Evolutionary conservation across 2,888 invertebrate species (phyloP), one percentile per base, ranked within the genome.

Genomic region (Drosophila stalkeri): DNA sequence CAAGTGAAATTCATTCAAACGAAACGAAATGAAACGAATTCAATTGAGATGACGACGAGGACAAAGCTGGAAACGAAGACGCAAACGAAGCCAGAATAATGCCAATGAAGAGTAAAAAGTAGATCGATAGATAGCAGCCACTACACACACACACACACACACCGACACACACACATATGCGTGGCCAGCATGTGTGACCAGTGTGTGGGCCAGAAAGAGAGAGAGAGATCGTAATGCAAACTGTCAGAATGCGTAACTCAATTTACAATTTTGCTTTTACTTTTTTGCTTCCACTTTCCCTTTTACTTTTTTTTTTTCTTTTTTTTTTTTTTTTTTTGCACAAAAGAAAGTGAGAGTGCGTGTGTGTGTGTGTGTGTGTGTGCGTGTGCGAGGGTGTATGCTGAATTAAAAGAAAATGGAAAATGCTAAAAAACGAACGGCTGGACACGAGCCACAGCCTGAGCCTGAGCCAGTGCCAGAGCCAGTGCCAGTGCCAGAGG

Each of bases 211-310:
- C 20, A n/a, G 60, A 67, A 55, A 41, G 59, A 61, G 79, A 43
- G 73, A 60, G 61, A 64, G 74, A 91, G 89, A 88, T 83, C 90
- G 90, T 90, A 89, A 91, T 90, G 89, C 90, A 90, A 90, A 89
- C 90, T 91, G 90, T 91, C 90, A 86, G 90, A 84, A 86, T 90
- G 85, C 89, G 89, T 91, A 89, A 89, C 89, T 89, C 87, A 89
- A 89, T 89, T 89, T 91, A 89, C 82, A 89, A 89, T 91, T 89
- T 88, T 75, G 75, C 81, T 79, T 75, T 89, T 69, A 80, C 81
- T 77, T 87, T 82, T 35, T 43, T 57, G 41, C 46, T 46, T 31
- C 44, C 37, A 33, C 23, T 47, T 49, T 49, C n/a, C n/a, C 11
- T 49, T n/a, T 27, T 4, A 3, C 7, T 23, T 11, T 43, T 4